A percentile compares a stretch with the other conserved stretches of the same genome.
Evolutionary conservation across 2,113 vertebrate species (phyloP).

Genomic region (Tragelaphus scriptus): DNA sequence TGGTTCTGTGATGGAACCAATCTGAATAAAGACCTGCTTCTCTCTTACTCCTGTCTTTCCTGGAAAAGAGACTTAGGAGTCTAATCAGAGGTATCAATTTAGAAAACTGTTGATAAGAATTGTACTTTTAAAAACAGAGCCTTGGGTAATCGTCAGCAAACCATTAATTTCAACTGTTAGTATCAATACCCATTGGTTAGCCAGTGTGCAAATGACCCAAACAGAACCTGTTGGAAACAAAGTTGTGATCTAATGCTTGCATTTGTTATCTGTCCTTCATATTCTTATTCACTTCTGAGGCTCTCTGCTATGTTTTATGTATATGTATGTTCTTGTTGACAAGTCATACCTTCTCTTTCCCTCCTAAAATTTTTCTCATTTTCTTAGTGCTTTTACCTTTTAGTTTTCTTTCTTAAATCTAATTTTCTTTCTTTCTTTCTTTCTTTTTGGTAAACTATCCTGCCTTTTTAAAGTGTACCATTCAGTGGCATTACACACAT

Average conservation of each 20-base stretch:
- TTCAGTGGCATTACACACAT: not conserved
- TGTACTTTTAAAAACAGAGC: not conserved
- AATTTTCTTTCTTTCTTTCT: not conserved
- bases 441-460: not conserved
- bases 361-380: not conserved
- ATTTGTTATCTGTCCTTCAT: not conserved
- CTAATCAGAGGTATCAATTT: not conserved
- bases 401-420: slow-evolving; percentile 1
- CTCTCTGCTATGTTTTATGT: not conserved
- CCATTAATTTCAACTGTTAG: not conserved
- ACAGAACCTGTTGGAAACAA: not conserved
- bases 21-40: not conserved
- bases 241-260: not conserved
- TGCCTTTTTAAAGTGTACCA: not conserved
- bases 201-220: not conserved
- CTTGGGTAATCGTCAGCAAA: not conserved
- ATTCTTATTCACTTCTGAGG: not conserved
- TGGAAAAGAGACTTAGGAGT: not conserved
- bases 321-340: not conserved
- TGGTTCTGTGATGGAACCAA: not conserved
- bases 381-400: not conserved
- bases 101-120: not conserved
- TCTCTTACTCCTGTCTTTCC: not conserved
- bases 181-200: not conserved
- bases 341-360: not conserved